Evolutionary conservation across 2,888 invertebrate species (phyloP), one percentile per base, ranked within the genome.

Genomic region (Hydrotaea cyrtoneurina): DNA sequence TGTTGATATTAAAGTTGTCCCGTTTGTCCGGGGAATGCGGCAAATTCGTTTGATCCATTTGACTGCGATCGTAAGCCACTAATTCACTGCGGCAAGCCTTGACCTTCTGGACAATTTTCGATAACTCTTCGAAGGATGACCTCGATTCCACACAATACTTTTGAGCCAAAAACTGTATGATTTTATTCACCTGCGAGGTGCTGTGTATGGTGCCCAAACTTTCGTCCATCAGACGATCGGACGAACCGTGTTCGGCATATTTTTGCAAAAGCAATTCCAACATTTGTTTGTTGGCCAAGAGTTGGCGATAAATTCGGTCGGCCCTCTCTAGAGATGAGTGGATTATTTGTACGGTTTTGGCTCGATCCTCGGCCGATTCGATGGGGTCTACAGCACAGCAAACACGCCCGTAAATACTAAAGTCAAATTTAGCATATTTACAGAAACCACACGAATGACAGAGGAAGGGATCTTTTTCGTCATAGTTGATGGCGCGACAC

Each of bases 401-500:
- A 0, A 98, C 96, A 23, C 97, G 95, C 5, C 97, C 98, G 5
- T 96, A 96, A 80, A 99, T 94, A 11, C 97, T 97, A 93, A 98
- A 98, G 93, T 99, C 99, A 92, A 99, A 99, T 93, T 99, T 98
- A 46, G 99, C 99, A 93, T 99, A 99, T 93, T 99, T 99, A 93
- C 99, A 99, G 93, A 98, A 99, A 0, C 99, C 99, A 93, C 99
- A 99, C 4, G 98, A 97, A 93, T 99, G 99, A 91, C 99, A 99
- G 26, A 99, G 93, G 94, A 99, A 99, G 0, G 99, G 99, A 93
- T 99, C 99, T 92, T 98, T 98, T 92, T 99, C 99, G 92, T 99
- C 99, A 92, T 99, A 99, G 93, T 99, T 99, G 88, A 99, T 99
- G 0, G 99, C 98, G 26, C 98, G 96, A 90, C 99, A 99, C 93